A percentile compares a stretch with the other conserved stretches of the same genome.
Conservation (phyloP, 2,888 invertebrate genomes). For the Melitaea athalia region DNA sequence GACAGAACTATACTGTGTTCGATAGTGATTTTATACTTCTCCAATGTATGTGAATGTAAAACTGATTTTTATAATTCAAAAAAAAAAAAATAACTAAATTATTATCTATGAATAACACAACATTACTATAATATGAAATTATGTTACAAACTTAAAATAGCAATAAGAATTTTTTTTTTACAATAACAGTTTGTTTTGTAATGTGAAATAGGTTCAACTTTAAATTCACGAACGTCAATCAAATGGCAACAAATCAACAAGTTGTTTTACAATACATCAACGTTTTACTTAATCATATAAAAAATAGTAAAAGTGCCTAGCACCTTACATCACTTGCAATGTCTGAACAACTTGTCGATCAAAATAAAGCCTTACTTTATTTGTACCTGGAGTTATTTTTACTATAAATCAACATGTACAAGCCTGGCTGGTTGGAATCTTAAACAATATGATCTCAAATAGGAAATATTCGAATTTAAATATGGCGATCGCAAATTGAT, state of each 20-base stretch:
- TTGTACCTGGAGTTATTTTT: not conserved
- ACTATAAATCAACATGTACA: not conserved
- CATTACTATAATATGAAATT: not conserved
- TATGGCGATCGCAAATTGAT: conserved; percentile 6
- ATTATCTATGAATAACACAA: not conserved
- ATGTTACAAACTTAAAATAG: too few relatives aligned
- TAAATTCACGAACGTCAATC: too few relatives aligned
- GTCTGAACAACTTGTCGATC: not conserved
- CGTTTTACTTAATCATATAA: not conserved
- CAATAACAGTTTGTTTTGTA: too few relatives aligned
- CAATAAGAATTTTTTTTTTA: too few relatives aligned
- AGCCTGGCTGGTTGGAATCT: conserved; percentile 6
- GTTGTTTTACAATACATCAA: not conserved
- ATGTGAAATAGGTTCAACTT: too few relatives aligned
- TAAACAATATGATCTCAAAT: conserved; percentile 7
- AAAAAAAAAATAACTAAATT: too few relatives aligned
- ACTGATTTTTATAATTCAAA: too few relatives aligned
- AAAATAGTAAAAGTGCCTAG: not conserved
- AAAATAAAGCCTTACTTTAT: not conserved
- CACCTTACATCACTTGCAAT: conserved; percentile 2
- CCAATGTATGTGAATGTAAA: too few relatives aligned
- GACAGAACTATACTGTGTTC: too few relatives aligned
- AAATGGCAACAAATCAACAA: too few relatives aligned
- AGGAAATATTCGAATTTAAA: conserved; percentile 18
- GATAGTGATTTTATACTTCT: too few relatives aligned